Percentiles rank a stretch among this genome's conserved stretches.
phyloP scores from a whole-genome alignment of 2,888 invertebrate species.

The Hypercompe scribonia region DNA sequence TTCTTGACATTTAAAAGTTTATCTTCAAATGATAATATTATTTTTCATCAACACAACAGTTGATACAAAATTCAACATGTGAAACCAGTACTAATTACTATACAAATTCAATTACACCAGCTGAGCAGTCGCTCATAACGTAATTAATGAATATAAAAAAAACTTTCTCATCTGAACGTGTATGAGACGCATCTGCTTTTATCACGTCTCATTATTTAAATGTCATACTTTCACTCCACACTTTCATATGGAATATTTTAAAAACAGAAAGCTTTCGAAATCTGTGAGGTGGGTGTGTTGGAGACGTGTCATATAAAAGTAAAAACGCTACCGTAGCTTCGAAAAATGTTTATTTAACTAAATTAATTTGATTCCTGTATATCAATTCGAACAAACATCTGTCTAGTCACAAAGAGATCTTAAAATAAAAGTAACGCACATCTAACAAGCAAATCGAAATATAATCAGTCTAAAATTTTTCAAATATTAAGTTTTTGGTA shows the following conservation, averaged over 20 bases:
- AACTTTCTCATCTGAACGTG: constrained; percentile 34
- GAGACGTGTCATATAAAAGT: constrained; percentile 30
- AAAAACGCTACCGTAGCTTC: constrained; percentile 18
- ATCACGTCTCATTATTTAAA: constrained; percentile 68
- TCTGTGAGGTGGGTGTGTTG: constrained; percentile 41
- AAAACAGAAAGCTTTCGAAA: constrained; percentile 66
- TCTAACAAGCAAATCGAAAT: not conserved
- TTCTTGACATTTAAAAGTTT: not conserved
- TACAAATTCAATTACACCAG: constrained; percentile 26
- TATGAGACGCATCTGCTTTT: constrained; percentile 46
- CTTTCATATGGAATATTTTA: constrained; percentile 72
- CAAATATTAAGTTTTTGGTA: not conserved
- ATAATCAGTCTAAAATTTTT: not conserved
- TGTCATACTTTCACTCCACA: constrained; percentile 71
- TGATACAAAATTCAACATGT: not conserved
- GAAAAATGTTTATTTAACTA: not conserved
- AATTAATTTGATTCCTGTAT: not conserved
- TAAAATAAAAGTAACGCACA: not conserved
- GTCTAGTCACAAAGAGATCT: not conserved
- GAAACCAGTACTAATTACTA: constrained; percentile 35
- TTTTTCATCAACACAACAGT: not conserved
- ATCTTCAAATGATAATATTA: not conserved
- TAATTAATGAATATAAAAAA: constrained; percentile 40
- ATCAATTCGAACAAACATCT: not conserved
- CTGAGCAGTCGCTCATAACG: constrained; percentile 24